These are phyloP conservation scores for Tiaroga cobitis DNA, from an alignment of 2,797 vertebrate genomes.

Conservation along the genomic window DNA sequence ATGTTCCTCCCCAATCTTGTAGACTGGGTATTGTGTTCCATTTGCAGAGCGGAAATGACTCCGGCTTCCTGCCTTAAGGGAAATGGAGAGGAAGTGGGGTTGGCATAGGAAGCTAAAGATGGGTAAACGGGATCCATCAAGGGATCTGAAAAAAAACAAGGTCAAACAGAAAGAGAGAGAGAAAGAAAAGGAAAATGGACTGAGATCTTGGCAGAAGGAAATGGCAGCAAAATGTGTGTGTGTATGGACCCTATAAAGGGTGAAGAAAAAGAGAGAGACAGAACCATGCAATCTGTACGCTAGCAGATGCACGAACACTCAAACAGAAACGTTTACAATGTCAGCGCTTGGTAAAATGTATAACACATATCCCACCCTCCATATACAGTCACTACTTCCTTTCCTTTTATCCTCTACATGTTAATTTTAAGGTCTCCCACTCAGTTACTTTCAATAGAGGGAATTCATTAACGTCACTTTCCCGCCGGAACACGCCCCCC, in stretches of 20 bases:
- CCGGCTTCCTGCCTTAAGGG: constrained; percentile 4
- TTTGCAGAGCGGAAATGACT: background rate
- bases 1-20: background rate
- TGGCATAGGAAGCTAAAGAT: background rate
- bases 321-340: background rate
- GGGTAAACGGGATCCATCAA: constrained; percentile 5
- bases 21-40: background rate
- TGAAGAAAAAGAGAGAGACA: background rate
- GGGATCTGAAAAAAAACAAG: background rate
- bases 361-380: background rate
- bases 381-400: background rate
- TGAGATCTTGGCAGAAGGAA: constrained; percentile 19
- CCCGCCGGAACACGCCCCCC: too few species aligned
- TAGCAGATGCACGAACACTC: background rate
- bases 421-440: background rate
- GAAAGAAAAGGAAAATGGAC: background rate
- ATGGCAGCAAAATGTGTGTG: constrained; percentile 17
- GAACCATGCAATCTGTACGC: background rate
- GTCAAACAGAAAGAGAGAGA: constrained; percentile 6
- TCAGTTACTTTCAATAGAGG: too few species aligned
- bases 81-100: constrained; percentile 8
- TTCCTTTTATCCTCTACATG: constrained; percentile 1
- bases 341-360: background rate
- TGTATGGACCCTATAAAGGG: background rate
- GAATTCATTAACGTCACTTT: too few species aligned